Evolutionary conservation across 2,888 invertebrate species (phyloP), one percentile per base, ranked within the genome.

Genomic region (Cryptus armator): DNA sequence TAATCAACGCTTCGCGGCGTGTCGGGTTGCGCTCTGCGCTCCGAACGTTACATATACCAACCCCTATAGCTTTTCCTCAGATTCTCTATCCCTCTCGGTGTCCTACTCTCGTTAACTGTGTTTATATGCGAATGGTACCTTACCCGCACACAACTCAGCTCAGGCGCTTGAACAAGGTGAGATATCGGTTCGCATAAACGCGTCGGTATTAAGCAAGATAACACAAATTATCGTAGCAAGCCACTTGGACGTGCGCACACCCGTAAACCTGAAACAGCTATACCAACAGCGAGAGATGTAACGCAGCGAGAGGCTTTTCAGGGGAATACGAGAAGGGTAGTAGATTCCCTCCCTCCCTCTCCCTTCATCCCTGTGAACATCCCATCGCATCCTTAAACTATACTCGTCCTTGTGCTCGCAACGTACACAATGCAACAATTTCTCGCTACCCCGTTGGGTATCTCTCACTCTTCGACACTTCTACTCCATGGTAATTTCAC

Each of bases 221-320:
- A 88, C 88, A 86, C 86, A 85, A 91, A 90, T 91, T 90, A 91
- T 91, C 89, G 88, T 80, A 53, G 78, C 86, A 86, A 77, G 79
- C 84, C 83, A 88, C 82, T 88, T 84, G 79, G 77, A 84, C 77
- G 59, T 75, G 81, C 81, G 72, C 72, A 72, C 70, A 72, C 82
- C 85, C 87, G 83, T 85, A 86, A 86, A 89, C 85, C 78, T 78
- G 68, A 44, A 81, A 62, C 70, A 46, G 70, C 53, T 56, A 19
- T 24, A 70, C 56, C 71, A 72, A 51, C 64, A 48, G 37, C 24
- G 66, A 64, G 43, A 66, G 43, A 46, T 14, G 14, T 66, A 51
- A 16, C 48, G 74, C n/a, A 51, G 24, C 67, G 62, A 75, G 72
- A 72, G 81, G 76, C 72, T 68, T 46, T 66, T 76, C 46, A 24